A percentile compares a stretch with the other conserved stretches of the same genome.
phyloP scores from a whole-genome alignment of 92 coral and sea anemone genomes.

The Anthopleura xanthogrammica region DNA sequence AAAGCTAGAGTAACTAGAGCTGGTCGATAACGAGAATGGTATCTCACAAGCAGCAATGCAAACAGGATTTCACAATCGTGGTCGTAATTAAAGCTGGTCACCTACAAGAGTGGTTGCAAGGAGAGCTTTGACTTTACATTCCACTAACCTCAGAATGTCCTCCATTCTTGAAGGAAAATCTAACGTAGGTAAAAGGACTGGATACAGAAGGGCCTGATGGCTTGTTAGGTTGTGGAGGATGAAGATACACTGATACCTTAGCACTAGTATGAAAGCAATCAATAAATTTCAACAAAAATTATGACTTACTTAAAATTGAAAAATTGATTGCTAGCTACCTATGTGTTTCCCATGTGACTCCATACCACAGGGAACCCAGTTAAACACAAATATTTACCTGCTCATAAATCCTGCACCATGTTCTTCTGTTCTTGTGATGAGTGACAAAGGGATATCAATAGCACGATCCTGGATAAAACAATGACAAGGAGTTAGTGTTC shows the following conservation, averaged over 20 bases:
- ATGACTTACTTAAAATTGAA: background rate
- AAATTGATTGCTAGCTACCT: no score
- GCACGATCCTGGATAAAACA: constrained; percentile 67
- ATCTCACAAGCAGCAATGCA: no score
- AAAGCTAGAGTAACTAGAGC: no score
- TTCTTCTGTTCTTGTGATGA: constrained; percentile 70
- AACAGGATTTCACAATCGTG: no score
- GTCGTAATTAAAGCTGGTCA: no score
- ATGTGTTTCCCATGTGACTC: background rate
- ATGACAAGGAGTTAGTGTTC: background rate
- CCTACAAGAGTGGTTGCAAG: no score
- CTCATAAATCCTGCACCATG: constrained; percentile 92
- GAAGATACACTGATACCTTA: constrained; percentile 62
- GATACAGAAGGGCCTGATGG: constrained; percentile 87
- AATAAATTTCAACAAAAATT: background rate
- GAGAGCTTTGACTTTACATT: background rate
- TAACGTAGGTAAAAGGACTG: constrained; percentile 68
- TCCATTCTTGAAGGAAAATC: constrained; percentile 84
- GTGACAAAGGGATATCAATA: constrained; percentile 61
- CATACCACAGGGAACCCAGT: background rate
- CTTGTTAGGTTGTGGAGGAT: constrained; percentile 64
- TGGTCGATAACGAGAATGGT: no score
- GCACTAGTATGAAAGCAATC: constrained; percentile 52
- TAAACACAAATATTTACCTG: constrained; percentile 51
- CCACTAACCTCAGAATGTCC: constrained; percentile 86